Percentiles rank a stretch among this genome's conserved stretches.
These are phyloP conservation scores for Cantharis rufa DNA, from an alignment of 2,888 invertebrate genomes.

Conservation along the genomic window DNA sequence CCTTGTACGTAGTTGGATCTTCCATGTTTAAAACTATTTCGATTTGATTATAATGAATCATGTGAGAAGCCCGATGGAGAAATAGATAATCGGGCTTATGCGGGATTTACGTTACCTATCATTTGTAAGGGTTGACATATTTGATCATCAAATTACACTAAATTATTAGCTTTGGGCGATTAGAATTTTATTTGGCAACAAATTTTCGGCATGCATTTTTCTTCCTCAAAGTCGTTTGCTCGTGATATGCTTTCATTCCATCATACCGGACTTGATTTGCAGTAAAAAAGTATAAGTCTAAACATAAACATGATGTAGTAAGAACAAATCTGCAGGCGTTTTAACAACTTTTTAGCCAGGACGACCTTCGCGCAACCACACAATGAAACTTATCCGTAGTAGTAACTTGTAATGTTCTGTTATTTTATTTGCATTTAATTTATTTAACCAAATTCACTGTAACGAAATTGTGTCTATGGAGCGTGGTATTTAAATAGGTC, in stretches of 20 bases:
- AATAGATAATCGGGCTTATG: neutral
- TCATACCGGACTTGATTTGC: neutral
- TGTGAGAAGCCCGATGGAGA: neutral
- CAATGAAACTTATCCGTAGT: neutral
- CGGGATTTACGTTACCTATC: neutral
- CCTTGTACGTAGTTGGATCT: neutral
- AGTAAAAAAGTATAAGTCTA: neutral
- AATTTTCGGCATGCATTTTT: neutral
- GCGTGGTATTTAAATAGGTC: neutral
- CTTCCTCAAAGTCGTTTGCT: neutral
- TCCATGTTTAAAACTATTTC: neutral
- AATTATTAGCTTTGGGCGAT: neutral
- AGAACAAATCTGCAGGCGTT: neutral
- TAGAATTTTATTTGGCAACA: neutral
- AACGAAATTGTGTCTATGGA: neutral
- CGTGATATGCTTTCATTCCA: neutral
- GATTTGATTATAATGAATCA: neutral
- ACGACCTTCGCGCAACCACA: neutral
- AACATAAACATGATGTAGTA: conserved; percentile 2
- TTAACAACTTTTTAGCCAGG: neutral
- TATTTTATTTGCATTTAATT: neutral
- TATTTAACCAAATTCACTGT: neutral
- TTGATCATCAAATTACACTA: neutral
- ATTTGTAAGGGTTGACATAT: neutral
- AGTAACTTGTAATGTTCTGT: neutral